These are phyloP conservation scores for Formica aserva DNA, from an alignment of 2,888 invertebrate species.

Conservation along the genomic window DNA sequence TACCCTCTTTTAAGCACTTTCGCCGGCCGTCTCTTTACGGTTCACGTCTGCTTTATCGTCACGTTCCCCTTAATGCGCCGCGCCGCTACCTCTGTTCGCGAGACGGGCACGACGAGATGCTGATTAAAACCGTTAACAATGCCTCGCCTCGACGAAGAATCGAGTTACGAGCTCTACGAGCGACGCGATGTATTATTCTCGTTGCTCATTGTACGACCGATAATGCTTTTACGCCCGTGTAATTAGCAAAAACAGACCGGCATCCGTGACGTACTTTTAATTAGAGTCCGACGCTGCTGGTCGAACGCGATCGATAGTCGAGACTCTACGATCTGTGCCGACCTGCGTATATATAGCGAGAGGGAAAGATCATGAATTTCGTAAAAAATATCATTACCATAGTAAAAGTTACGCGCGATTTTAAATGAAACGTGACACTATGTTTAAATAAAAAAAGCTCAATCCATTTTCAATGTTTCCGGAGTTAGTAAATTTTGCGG, in stretches of 20 bases:
- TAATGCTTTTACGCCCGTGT: slow-evolving; percentile 53
- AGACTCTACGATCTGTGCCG: neutral
- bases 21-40: slow-evolving; percentile 35
- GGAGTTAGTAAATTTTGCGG: neutral
- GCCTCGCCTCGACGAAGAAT: slow-evolving; percentile 49
- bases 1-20: slow-evolving; percentile 57
- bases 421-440: neutral
- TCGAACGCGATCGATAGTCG: slow-evolving; percentile 34
- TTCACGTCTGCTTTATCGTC: slow-evolving; percentile 28
- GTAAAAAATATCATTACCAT: neutral
- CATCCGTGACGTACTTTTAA: slow-evolving; percentile 52
- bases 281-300: slow-evolving; percentile 40
- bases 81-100: slow-evolving; percentile 47
- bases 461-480: neutral
- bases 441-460: neutral
- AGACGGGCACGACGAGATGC: slow-evolving; percentile 41
- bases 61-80: slow-evolving; percentile 44
- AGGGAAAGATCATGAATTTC: neutral
- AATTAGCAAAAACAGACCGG: slow-evolving; percentile 50
- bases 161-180: slow-evolving; percentile 52
- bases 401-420: neutral
- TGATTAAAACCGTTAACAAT: slow-evolving; percentile 60
- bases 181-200: slow-evolving; percentile 54
- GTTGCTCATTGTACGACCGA: slow-evolving; percentile 50
- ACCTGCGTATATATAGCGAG: neutral